Evolutionary conservation across 2,113 vertebrate species (phyloP), one percentile per base, ranked within the genome.

Genomic region (Rhineura floridana): DNA sequence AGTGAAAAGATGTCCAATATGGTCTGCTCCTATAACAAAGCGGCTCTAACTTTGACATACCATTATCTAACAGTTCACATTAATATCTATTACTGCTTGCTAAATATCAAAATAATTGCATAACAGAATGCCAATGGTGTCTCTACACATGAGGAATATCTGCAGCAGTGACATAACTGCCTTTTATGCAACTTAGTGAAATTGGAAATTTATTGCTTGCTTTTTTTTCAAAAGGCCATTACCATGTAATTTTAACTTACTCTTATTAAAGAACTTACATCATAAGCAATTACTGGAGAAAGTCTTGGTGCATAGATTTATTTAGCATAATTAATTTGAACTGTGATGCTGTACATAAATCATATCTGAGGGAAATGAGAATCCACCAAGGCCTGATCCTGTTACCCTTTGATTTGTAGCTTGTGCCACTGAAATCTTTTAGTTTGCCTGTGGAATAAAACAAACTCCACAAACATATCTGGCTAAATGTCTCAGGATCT

Each of bases 201-300:
- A 91, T 36, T 2, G 0, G 65, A 92, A 93, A 91, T 93, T 93
- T 94, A 95, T 92, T 90, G 85, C 91, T 85, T 91, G 21, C 94
- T 88, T 81, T 23, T 33, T 13, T 21, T 8, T 25, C 91, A 90
- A 83, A 92, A 79, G 88, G 79, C 87, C 62, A 91, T 96, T 94
- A 92, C 92, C 90, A 44, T 92, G 91, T 91, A 92, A 88, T 94
- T 94, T 93, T 91, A 96, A 93, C 93, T 90, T 85, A 80, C 87
- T 93, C 85, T 94, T 94, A 87, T 95, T 93, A 94, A 90, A 89
- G 88, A 30, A 88, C 91, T 94, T 93, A 93, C 83, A 94, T 94
- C 93, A 94, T 73, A 91, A 94, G 93, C 86, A 93, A 90, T 93
- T 87, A 69, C 87, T 88, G 89, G 63, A 89, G 81, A 93, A 93